Conservation (phyloP, 2,888 invertebrate genomes). For the Syrista parreyssii region DNA sequence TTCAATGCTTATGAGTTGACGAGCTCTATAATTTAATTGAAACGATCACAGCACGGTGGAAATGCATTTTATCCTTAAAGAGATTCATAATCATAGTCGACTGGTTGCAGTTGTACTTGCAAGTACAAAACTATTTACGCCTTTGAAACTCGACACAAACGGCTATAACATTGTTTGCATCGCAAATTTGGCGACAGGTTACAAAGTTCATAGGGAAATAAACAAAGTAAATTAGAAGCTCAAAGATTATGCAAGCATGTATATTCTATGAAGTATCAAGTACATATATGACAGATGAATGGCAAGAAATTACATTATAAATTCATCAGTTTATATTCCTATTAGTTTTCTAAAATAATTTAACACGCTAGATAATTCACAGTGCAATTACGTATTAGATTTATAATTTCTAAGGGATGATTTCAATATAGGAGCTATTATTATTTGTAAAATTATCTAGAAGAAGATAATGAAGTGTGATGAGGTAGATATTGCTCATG, state of each 20-base stretch:
- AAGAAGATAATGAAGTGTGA: not conserved
- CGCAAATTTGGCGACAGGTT: not conserved
- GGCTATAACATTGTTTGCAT: not conserved
- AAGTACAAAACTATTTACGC: not conserved
- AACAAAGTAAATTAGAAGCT: not conserved
- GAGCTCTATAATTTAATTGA: not conserved
- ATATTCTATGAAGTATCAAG: not conserved
- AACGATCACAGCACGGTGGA: not conserved
- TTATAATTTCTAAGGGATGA: not conserved
- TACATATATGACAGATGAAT: not conserved
- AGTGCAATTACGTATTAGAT: not conserved
- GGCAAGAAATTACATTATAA: not conserved
- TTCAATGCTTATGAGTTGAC: not conserved
- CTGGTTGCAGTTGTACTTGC: not conserved
- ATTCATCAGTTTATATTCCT: not conserved
- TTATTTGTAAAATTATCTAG: not conserved
- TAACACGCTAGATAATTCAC: not conserved
- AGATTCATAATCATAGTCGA: not conserved
- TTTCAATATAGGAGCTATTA: not conserved
- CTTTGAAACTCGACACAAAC: not conserved
- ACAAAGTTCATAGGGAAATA: not conserved
- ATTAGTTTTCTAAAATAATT: not conserved
- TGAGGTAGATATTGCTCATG: not conserved
- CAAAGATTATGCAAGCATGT: not conserved
- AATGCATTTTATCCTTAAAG: not conserved